These are phyloP conservation scores for Cromileptes altivelis DNA, from an alignment of 2,113 vertebrate species.

Conservation along the genomic window DNA sequence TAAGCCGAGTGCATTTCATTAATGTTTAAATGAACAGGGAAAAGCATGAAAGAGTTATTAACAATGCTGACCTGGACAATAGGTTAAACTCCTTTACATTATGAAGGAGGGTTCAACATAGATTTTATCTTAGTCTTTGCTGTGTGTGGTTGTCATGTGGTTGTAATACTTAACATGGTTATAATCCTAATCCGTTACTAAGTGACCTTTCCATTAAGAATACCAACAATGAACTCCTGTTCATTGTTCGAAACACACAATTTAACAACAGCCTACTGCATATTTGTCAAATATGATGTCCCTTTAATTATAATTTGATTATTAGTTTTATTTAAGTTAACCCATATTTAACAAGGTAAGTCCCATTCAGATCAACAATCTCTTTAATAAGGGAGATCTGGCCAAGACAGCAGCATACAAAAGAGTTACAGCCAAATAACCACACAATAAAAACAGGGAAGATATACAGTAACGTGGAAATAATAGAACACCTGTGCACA, in stretches of 20 bases:
- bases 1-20: background rate
- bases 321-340: too few species aligned
- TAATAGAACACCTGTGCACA: too few species aligned
- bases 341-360: too few species aligned
- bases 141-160: conserved; percentile 21
- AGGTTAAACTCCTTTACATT: conserved; percentile 34
- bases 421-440: too few species aligned
- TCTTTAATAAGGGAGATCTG: too few species aligned
- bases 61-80: conserved; percentile 33
- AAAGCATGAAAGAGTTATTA: conserved; percentile 3
- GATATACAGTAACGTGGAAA: too few species aligned
- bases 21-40: background rate
- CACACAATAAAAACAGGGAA: too few species aligned
- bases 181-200: conserved; percentile 72
- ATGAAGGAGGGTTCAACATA: conserved; percentile 3
- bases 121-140: conserved; percentile 18
- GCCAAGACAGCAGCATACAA: too few species aligned
- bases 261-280: conserved; percentile 21
- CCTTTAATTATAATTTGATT: background rate
- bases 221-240: conserved; percentile 9
- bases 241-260: background rate
- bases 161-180: conserved; percentile 45
- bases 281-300: conserved; percentile 5
- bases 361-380: too few species aligned
- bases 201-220: conserved; percentile 43